A percentile compares a stretch with the other conserved stretches of the same genome.
Conservation (phyloP, 2,113 vertebrate genomes). For the Indicator indicator region DNA sequence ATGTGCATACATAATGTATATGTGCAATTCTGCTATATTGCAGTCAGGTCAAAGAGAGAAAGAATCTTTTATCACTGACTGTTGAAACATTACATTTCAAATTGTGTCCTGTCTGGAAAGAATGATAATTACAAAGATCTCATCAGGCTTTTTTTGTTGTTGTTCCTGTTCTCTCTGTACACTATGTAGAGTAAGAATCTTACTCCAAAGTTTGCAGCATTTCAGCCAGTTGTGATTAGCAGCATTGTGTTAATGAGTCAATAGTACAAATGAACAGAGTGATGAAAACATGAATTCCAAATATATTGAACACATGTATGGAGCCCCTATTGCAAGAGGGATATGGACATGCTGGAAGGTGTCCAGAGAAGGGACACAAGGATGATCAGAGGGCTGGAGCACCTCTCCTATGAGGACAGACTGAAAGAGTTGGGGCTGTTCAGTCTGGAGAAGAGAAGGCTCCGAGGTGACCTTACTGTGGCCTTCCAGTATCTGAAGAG, state of each 20-base stretch:
- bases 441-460: no score
- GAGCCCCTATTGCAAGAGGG: no score
- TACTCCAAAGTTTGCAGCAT: background rate
- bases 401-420: no score
- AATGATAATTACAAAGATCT: background rate
- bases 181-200: background rate
- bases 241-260: background rate
- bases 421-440: no score
- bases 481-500: no score
- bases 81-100: background rate
- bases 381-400: no score
- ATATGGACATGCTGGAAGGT: no score
- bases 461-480: no score
- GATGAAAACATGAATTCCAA: background rate
- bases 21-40: background rate
- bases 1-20: background rate
- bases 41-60: background rate
- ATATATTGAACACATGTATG: rapidly evolving
- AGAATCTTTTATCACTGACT: background rate
- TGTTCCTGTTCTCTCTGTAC: background rate
- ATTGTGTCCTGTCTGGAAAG: background rate
- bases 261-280: background rate
- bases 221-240: background rate
- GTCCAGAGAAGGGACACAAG: no score
- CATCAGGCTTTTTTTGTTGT: background rate